Base-by-base conservation (phyloP, 2,113 vertebrate genomes). In the Aix galericulata region DNA sequence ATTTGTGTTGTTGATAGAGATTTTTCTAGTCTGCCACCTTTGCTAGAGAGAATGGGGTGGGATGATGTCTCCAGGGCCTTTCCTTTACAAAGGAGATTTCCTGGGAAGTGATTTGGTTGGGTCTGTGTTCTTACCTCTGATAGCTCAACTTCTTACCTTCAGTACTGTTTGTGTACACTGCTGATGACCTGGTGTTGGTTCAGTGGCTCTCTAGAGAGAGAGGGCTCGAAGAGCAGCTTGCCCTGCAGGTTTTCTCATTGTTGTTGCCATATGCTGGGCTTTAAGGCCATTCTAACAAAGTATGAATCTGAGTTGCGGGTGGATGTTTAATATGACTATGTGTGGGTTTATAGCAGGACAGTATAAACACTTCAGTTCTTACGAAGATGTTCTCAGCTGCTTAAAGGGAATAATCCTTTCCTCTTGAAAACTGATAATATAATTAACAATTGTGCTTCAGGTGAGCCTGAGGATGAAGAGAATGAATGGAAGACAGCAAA, bases 381-480 rank as follows among this genome's bases (percentile, higher is more conserved):
- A 56, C 0, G 55, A 82, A 81, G 25, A 11, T 29, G 23, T 74
- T 91, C 48, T 69, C 17, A 52, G 23, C 56, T 80, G 40, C 50
- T 86, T 84, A 78, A 91, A 69, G 17, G n/a, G 46, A 77, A 59
- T 58, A 25, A 59, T 55, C 60, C 2, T 91, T 89, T 91, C 26
- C n/a, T 64, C 22, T 90, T 34, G n/a, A 25, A 26, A 13, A 75
- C 34, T 20, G 12, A 12, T 83, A 74, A 53, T 73, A 21, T 27
- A 63, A 26, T 72, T 77, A 81, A 46, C 9, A 82, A 14, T 21
- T 71, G 52, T 78, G 56, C 25, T 86, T 81, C 16, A 42, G 27
- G 15, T 72, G 38, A 91, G 36, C 55, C 13, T 72, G 52, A 63
- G 34, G 71, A 32, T 31, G 56, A 78, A 74, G 18, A 75, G 6